Conservation (phyloP, 2,113 vertebrate genomes). For the Zingel zingel region DNA sequence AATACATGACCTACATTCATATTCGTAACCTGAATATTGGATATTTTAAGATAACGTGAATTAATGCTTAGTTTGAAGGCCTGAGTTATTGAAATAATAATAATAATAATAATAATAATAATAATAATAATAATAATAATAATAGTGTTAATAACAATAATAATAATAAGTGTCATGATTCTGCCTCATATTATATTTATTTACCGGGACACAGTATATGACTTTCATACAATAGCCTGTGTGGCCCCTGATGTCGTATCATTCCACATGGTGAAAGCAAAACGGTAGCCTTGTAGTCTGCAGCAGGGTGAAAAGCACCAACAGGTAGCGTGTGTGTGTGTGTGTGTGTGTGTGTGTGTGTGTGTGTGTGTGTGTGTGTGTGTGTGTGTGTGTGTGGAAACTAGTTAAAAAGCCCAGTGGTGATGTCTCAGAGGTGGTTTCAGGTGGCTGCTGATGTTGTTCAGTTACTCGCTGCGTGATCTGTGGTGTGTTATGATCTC, state of each 20-base stretch:
- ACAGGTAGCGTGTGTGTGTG: conserved; percentile 52
- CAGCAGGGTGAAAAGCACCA: conserved; percentile 33
- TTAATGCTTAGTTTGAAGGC: neutral
- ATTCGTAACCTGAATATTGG: neutral
- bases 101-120: neutral
- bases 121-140: too few species aligned
- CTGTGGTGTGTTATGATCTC: neutral
- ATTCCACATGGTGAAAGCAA: neutral
- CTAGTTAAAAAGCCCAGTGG: conserved; percentile 17
- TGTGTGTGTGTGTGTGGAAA: neutral
- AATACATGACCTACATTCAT: conserved; percentile 5
- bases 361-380: conserved; percentile 1
- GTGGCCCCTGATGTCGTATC: neutral
- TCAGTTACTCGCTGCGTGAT: conserved; percentile 15
- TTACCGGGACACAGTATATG: neutral
- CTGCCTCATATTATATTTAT: neutral
- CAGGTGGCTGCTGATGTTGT: conserved; percentile 26
- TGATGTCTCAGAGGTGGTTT: conserved; percentile 43
- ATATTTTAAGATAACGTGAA: neutral
- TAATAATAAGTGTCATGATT: neutral
- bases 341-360: conserved; percentile 30
- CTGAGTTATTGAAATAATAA: neutral
- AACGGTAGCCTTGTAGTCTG: conserved; percentile 5
- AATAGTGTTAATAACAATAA: neutral
- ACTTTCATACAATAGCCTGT: neutral